Evolutionary conservation across 2,888 invertebrate genomes (phyloP).

Genomic region (Eupithecia inturbata): DNA sequence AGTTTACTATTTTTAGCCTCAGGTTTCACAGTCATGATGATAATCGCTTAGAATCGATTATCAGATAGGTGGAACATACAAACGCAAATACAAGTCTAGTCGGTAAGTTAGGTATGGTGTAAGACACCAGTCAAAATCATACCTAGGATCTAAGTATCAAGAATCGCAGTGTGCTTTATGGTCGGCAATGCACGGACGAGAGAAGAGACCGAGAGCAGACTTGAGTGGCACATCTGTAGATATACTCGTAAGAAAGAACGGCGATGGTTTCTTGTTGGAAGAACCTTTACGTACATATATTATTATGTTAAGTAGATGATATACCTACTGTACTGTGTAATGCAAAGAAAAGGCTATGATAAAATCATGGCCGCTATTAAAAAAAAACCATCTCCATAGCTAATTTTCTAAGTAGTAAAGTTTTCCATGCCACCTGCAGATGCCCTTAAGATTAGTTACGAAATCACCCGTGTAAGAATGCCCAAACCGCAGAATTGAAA

Average conservation of each 20-base stretch:
- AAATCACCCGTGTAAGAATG: conserved; percentile 74
- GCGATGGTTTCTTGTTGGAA: background rate
- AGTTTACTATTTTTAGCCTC: background rate
- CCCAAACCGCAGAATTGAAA: conserved; percentile 47
- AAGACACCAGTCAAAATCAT: background rate
- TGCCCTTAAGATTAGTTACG: conserved; percentile 76
- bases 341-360: conserved; percentile 40
- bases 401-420: conserved; percentile 57
- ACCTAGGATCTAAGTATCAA: background rate
- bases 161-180: background rate
- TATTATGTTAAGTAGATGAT: background rate
- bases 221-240: background rate
- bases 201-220: background rate
- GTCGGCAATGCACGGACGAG: background rate
- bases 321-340: background rate
- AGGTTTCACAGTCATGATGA: conserved; percentile 3
- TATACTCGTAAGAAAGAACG: background rate
- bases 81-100: background rate
- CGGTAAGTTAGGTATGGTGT: background rate
- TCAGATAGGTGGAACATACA: conserved; percentile 1
- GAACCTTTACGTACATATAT: background rate
- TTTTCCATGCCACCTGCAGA: conserved; percentile 63
- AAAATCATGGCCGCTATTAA: conserved; percentile 47
- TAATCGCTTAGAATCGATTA: conserved; percentile 3
- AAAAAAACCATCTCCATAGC: conserved; percentile 41